These are phyloP conservation scores for Anadara kagoshimensis DNA, from an alignment of 1,140 invertebrate genomes.

Conservation along the genomic window DNA sequence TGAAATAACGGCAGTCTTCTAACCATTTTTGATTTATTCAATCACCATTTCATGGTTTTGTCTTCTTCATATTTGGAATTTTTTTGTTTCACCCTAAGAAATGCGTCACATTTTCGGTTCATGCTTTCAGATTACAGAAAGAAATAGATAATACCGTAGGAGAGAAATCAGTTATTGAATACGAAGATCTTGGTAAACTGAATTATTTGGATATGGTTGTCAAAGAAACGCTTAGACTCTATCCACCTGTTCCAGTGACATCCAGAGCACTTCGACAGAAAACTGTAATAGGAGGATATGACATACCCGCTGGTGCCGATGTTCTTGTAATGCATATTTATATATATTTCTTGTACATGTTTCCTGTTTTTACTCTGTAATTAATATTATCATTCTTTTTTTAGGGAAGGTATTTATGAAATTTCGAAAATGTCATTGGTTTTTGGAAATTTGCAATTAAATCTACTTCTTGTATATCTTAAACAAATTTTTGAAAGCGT, in stretches of 20 bases:
- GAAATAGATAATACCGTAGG: conserved; percentile 12
- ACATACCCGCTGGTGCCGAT: conserved; percentile 1
- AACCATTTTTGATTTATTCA: too few species aligned
- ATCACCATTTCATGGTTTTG: too few species aligned
- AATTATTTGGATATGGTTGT: conserved; percentile 19
- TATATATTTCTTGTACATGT: neutral
- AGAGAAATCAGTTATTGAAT: conserved; percentile 1
- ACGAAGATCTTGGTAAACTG: conserved; percentile 5
- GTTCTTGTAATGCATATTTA: neutral
- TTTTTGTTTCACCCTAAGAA: too few species aligned
- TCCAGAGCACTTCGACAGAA: neutral
- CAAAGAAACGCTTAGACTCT: conserved; percentile 18
- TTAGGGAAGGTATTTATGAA: neutral
- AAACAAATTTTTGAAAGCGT: neutral
- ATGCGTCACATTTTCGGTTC: neutral
- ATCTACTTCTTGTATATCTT: neutral
- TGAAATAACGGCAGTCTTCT: too few species aligned
- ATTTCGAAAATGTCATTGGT: neutral
- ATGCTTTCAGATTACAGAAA: neutral
- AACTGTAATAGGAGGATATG: neutral
- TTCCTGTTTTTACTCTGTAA: too few species aligned
- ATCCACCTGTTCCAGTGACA: conserved; percentile 8
- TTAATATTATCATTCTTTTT: too few species aligned
- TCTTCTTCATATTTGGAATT: too few species aligned
- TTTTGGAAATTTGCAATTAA: neutral